Conservation (phyloP, 1,140 invertebrate genomes). For the Copidosoma floridanum region DNA sequence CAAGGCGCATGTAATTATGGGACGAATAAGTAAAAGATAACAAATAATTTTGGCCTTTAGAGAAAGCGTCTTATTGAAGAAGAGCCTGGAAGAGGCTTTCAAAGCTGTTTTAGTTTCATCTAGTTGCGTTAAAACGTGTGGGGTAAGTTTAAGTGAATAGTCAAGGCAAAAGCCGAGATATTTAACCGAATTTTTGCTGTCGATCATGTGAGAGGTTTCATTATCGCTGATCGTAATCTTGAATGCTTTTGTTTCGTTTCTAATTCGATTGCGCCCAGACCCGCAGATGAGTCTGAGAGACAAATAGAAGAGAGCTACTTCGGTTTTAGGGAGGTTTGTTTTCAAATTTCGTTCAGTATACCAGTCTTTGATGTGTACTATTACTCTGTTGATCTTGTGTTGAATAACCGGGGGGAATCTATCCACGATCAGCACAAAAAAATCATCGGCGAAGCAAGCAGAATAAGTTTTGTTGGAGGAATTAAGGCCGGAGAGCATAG, state of each 20-base stretch:
- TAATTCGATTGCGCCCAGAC: neutral
- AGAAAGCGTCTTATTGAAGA: conserved; percentile 15
- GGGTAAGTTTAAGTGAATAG: conserved; percentile 1
- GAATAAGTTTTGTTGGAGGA: too few species aligned
- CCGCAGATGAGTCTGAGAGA: neutral
- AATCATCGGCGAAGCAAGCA: too few species aligned
- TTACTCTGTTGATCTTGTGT: neutral
- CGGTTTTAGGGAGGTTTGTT: neutral
- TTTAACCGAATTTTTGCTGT: neutral
- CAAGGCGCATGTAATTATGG: conserved; percentile 18
- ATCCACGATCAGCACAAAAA: neutral
- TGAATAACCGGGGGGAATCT: neutral
- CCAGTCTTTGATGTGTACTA: too few species aligned
- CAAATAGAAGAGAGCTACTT: neutral
- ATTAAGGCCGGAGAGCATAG: neutral
- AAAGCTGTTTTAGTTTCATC: conserved; percentile 20
- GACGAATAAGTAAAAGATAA: conserved; percentile 24
- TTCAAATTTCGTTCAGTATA: neutral
- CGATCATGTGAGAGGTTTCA: neutral
- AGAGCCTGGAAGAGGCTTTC: conserved; percentile 2
- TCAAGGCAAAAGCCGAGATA: conserved; percentile 8
- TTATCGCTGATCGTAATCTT: neutral
- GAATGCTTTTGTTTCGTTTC: neutral
- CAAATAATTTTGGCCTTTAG: conserved; percentile 21
- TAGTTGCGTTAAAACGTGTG: conserved; percentile 12